phyloP scores from a whole-genome alignment of 2,113 vertebrate genomes.

The Probosciger aterrimus region DNA sequence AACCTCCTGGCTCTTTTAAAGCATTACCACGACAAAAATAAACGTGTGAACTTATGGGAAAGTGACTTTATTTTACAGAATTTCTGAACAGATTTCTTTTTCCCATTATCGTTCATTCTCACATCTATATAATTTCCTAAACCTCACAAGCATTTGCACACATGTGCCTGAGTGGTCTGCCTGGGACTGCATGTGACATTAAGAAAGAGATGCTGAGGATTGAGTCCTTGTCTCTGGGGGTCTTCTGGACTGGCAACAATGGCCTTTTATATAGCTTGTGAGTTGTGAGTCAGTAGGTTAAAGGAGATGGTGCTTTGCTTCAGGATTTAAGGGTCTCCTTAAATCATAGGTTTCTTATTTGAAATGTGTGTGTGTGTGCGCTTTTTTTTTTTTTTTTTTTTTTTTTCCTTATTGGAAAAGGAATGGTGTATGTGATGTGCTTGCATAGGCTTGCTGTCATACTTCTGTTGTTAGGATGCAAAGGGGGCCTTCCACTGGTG shows the following conservation, averaged over 20 bases:
- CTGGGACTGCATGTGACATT: neutral
- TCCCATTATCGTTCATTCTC: neutral
- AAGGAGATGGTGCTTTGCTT: neutral
- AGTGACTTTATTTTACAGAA: neutral
- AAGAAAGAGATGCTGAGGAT: neutral
- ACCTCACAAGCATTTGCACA: neutral
- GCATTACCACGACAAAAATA: neutral
- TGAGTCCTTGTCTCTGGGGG: neutral
- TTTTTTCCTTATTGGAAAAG: neutral
- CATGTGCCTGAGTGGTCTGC: neutral
- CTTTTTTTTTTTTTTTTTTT: neutral
- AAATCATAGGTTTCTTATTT: neutral
- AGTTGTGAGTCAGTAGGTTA: neutral
- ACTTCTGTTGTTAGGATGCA: neutral
- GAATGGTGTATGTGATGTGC: too few species aligned
- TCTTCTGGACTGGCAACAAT: neutral
- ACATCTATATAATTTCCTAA: neutral
- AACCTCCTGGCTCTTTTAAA: neutral
- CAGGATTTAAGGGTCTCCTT: neutral
- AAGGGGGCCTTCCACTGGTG: neutral
- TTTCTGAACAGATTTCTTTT: neutral
- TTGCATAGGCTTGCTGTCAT: neutral
- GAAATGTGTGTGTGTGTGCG: neutral
- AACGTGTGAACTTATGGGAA: neutral
- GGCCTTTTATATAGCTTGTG: neutral